phyloP scores from a whole-genome alignment of 1,140 invertebrate genomes.

The Araneus ventricosus region DNA sequence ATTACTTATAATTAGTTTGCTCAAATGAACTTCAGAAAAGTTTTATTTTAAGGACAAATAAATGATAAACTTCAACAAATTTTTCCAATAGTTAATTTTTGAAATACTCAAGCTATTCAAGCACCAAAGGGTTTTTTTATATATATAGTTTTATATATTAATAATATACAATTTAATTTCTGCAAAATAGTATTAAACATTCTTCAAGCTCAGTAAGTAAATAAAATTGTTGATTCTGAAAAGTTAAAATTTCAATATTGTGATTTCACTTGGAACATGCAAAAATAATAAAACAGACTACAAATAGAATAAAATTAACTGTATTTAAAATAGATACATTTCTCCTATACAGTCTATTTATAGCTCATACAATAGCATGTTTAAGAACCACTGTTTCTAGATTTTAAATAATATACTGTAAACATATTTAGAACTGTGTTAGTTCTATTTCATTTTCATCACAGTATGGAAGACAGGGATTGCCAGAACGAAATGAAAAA shows the following conservation, averaged over 20 bases:
- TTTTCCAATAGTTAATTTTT: not conserved
- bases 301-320: too few relatives aligned
- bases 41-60: too few relatives aligned
- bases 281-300: too few relatives aligned
- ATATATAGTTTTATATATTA: too few relatives aligned
- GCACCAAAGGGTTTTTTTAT: too few relatives aligned
- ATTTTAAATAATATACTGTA: constrained; percentile 18
- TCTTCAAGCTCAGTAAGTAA: too few relatives aligned
- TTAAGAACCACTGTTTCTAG: constrained; percentile 39
- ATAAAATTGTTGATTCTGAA: not conserved
- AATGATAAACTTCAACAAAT: too few relatives aligned
- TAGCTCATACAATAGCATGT: not conserved
- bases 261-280: not conserved
- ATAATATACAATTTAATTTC: too few relatives aligned
- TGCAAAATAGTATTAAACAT: too few relatives aligned
- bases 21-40: not conserved
- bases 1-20: too few relatives aligned
- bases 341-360: not conserved
- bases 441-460: constrained; percentile 60
- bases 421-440: constrained; percentile 63
- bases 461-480: constrained; percentile 73
- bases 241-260: not conserved
- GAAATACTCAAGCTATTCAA: too few relatives aligned
- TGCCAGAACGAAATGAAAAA: constrained; percentile 35
- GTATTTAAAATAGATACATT: too few relatives aligned